phyloP scores from a whole-genome alignment of 2,888 invertebrate genomes.

The Drosophila macrospina region DNA sequence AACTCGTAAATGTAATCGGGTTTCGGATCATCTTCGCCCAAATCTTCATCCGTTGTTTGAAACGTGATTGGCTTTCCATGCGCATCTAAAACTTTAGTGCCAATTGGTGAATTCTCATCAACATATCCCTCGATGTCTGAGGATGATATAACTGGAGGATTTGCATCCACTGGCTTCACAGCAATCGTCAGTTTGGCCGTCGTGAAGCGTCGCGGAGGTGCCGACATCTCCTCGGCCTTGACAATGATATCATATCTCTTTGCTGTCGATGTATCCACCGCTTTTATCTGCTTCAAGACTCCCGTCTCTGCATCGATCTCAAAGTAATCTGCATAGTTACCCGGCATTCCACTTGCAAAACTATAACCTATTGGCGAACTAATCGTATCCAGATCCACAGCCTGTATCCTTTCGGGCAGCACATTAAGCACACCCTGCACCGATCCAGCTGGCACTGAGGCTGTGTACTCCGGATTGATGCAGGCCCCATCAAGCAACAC shows the following conservation, averaged over 20 bases:
- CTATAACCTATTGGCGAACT: conserved; percentile 93
- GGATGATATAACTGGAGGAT: conserved; percentile 92
- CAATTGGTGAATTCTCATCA: conserved; percentile 93
- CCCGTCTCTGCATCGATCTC: conserved; percentile 93
- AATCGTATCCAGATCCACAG: conserved; percentile 95
- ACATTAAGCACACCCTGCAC: conserved; percentile 93
- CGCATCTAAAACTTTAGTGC: conserved; percentile 91
- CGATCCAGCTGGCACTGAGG: conserved; percentile 91
- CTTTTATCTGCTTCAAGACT: conserved; percentile 91
- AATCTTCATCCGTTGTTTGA: conserved; percentile 93
- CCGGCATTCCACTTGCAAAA: conserved; percentile 92
- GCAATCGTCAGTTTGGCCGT: conserved; percentile 93
- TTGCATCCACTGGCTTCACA: conserved; percentile 94
- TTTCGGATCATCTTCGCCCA: conserved; percentile 92
- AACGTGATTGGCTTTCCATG: conserved; percentile 89
- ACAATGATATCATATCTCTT: conserved; percentile 93
- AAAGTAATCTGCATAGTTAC: conserved; percentile 92
- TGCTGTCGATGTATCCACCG: conserved; percentile 92
- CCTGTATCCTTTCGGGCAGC: conserved; percentile 94
- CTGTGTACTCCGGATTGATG: conserved; percentile 94
- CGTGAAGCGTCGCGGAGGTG: conserved; percentile 91
- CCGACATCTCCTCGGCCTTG: conserved; percentile 94
- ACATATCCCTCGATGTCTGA: conserved; percentile 91
- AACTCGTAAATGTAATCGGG: conserved; percentile 93
- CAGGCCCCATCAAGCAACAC: conserved; percentile 92